Evolutionary conservation across 1,140 invertebrate genomes (phyloP), one percentile per base, ranked within the genome.

Genomic region (Sitophilus oryzae): DNA sequence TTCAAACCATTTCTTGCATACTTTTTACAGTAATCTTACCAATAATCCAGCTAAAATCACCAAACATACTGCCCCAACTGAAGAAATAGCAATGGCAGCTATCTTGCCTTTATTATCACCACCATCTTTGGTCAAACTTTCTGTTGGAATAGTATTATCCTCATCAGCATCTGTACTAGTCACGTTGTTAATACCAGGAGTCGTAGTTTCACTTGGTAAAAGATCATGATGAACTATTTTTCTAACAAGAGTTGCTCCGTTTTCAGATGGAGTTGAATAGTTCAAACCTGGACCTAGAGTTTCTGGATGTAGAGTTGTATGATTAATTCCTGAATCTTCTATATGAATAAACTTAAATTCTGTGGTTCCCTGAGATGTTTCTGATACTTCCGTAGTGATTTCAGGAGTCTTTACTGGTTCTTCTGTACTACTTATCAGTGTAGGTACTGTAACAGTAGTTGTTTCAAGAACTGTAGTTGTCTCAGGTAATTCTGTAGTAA

Each of bases 11-110:
- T n/a, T 5, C 18, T 8, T 47, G 1, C 6, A 48, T 18, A 20
- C 14, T 11, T 16, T 10, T 21, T n/a, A 19, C 14, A 6, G 15
- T 15, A 36, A 35, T 0, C 75, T 80, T 75, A 84, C 82, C 74
- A 87, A 69, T 41, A 87, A 77, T 15, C 79, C 79, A 20, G 82
- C 81, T 9, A 87, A 63, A 8, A 85, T 67, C 23, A 86, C 65
- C 11, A 86, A 69, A 58, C 76, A 76, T 44, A 78, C 62, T 10
- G 76, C 74, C 2, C 75, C 77, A 23, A 79, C 73, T n/a, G 71
- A 68, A 36, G 75, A 78, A 1, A 79, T 76, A 0, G 73, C 72
- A 49, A 78, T 77, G 20, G 77, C 77, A 34, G 76, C 76, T 18
- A 78, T 74, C 6, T 74, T 75, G 44, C 75, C 75, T 38, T 60